Conservation (phyloP, 1,140 invertebrate species). For the Patella vulgata region DNA sequence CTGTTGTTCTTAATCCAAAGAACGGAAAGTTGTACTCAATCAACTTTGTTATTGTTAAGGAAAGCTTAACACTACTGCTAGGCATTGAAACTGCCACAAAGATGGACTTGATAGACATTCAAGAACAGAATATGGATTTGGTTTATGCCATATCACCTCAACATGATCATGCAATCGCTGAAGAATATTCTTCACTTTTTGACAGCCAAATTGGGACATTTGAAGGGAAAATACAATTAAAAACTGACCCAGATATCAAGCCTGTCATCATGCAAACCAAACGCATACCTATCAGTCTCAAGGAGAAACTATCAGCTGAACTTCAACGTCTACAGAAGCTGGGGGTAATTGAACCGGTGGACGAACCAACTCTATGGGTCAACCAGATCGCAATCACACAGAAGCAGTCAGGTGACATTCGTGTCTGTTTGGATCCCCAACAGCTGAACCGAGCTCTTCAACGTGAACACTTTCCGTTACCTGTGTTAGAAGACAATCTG, state of each 20-base stretch:
- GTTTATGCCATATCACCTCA: not conserved
- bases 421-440: slow-evolving; percentile 42
- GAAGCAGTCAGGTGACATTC: slow-evolving; percentile 28
- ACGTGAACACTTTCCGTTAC: slow-evolving; percentile 34
- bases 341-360: slow-evolving; percentile 33
- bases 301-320: slow-evolving; percentile 19
- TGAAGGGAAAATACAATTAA: slow-evolving; percentile 11
- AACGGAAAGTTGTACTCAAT: not conserved
- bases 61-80: not conserved
- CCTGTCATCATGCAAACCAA: slow-evolving; percentile 16
- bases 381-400: slow-evolving; percentile 30
- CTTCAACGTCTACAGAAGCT: slow-evolving; percentile 20
- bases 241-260: slow-evolving; percentile 11
- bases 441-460: slow-evolving; percentile 36
- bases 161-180: too few relatives aligned
- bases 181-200: not conserved
- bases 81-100: not conserved
- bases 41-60: not conserved
- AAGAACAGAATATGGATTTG: not conserved
- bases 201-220: slow-evolving; percentile 4
- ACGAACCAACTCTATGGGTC: slow-evolving; percentile 35
- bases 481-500: slow-evolving; percentile 36
- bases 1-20: not conserved
- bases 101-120: not conserved
- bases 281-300: slow-evolving; percentile 22